Evolutionary conservation across 2,888 invertebrate genomes (phyloP), one percentile per base, ranked within the genome.

Genomic region (Petrolisthes cinctipes): DNA sequence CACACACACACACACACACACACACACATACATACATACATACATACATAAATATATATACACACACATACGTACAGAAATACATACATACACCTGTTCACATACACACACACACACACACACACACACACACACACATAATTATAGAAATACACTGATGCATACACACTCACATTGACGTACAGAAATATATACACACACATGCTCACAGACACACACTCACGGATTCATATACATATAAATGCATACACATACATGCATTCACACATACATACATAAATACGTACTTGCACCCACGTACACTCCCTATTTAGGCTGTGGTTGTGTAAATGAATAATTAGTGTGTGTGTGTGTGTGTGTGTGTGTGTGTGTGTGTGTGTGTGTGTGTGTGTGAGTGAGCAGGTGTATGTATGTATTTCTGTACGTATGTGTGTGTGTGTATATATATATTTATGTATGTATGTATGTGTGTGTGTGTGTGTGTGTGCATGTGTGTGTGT

Each of bases 151-250:
- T 54, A 79, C 0, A 79, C 53, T 53, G n/a, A 79, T 54, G 53
- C n/a, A 79, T n/a, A 79, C 54, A 79, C 54, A 80, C 54, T 53
- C 54, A 79, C 54, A 79, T 54, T 53, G 9, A 79, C 54, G 54
- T 54, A 53, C 54, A 79, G 3, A 79, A 9, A 79, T 54, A 79
- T 17, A 79, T 54, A 79, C n/a, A 79, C 54, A 79, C 54, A 79
- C 11, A 79, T 54, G 53, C 54, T 53, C 53, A 79, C n/a, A 79
- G n/a, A 79, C 53, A 79, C 53, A 79, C 53, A 79, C 53, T 53
- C 4, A 79, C n/a, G 6, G n/a, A 53, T 11, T 4, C 11, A 11
- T 17, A 79, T 1, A 79, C 54, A 37, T 11, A 73, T 73, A 73
- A 23, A 73, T 73, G n/a, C n/a, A 78, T 53, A 78, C 51, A 78